Base-by-base conservation (phyloP, 2,888 invertebrate species). In the Gibbula magus region DNA sequence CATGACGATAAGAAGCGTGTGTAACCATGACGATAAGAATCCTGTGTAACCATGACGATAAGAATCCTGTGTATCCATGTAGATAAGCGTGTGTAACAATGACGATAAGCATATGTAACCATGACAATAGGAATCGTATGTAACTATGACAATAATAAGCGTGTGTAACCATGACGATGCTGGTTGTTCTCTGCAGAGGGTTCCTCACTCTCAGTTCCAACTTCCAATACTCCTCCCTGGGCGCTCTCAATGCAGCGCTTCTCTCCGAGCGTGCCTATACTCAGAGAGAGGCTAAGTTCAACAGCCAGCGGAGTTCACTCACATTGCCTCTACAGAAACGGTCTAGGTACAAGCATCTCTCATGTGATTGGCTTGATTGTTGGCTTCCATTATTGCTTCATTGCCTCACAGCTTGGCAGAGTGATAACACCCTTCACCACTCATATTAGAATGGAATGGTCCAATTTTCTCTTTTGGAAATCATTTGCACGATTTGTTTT, bases 161-260 rank as follows among this genome's bases (percentile, higher is more conserved):
- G n/a, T n/a, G n/a, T n/a, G n/a, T n/a, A n/a, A n/a, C n/a, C n/a
- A 45, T 45, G 13, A 10, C 5, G 13, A 45, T 70, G 22, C 35
- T 66, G 51, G 73, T 67, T 78, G 39, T 35, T 75, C 52, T 84
- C 78, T 74, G 78, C 89, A 90, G 90, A 88, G 89, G 90, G 81
- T 88, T 90, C 84, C 86, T 88, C 78, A 87, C 87, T 75, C 86
- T 89, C 81, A 87, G 84, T 84, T 86, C 88, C 82, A 87, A 88
- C 82, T 86, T 87, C 81, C 86, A 88, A 81, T 88, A 86, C 81
- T 87, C 89, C 76, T 88, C 90, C 78, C 83, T 86, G 84, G 87
- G 87, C 79, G 88, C 88, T 77, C 83, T 89, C 79, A 89, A 88
- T 78, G 87, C 89, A 77, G 86, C 87, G 73, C 84, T 88, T 81